Evolutionary conservation across 2,888 invertebrate species (phyloP).

Genomic region (Coelinius sp.): DNA sequence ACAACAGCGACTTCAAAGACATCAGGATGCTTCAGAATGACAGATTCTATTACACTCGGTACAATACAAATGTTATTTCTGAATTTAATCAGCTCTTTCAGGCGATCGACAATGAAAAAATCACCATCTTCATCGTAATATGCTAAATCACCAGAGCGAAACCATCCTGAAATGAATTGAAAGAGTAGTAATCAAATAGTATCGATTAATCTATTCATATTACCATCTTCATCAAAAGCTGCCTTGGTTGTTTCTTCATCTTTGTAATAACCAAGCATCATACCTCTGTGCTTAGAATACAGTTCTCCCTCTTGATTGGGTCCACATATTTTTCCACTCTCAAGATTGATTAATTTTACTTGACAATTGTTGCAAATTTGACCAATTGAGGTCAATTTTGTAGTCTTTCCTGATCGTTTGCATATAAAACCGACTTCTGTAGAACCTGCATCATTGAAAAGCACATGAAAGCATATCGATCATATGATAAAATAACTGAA

Average conservation of each 20-base stretch:
- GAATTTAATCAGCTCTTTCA: constrained; percentile 59
- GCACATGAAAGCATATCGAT: background rate
- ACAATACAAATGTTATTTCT: constrained; percentile 51
- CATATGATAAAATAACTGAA: no score
- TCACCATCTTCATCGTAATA: constrained; percentile 58
- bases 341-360: constrained; percentile 52
- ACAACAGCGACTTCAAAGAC: constrained; percentile 55
- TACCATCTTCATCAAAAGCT: constrained; percentile 52
- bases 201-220: no score
- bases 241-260: constrained; percentile 47
- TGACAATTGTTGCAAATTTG: constrained; percentile 42
- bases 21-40: constrained; percentile 52
- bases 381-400: constrained; percentile 56
- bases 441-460: background rate
- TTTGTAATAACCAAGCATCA: constrained; percentile 49
- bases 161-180: constrained; percentile 52
- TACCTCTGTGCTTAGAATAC: constrained; percentile 42
- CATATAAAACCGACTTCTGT: constrained; percentile 50
- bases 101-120: constrained; percentile 57
- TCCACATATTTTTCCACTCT: constrained; percentile 44
- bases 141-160: constrained; percentile 58
- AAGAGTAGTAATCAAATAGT: no score
- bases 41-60: constrained; percentile 56
- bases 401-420: constrained; percentile 11
- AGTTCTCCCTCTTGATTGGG: constrained; percentile 51